Base-by-base conservation (phyloP, 2,888 invertebrate species). In the Protodeltote pygarga region DNA sequence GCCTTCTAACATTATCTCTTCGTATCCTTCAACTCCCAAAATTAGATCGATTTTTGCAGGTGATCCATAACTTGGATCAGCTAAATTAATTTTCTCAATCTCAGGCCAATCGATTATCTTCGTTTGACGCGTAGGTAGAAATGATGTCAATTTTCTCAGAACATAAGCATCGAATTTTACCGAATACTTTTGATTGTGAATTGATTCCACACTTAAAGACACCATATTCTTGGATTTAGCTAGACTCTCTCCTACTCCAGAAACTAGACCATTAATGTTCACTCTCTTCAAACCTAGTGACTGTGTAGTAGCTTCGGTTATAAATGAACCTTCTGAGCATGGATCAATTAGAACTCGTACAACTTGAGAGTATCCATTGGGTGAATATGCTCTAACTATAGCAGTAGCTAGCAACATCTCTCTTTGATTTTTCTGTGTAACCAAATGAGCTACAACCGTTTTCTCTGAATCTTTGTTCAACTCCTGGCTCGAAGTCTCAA, bases 1-100 rank as follows among this genome's bases (percentile, higher is more conserved):
- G n/a, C n/a, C n/a, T n/a, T n/a, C n/a, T n/a, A n/a, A n/a, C n/a
- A n/a, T n/a, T n/a, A n/a, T n/a, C n/a, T n/a, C n/a, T n/a, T n/a
- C n/a, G n/a, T n/a, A n/a, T n/a, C n/a, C n/a, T n/a, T 23, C 15
- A 13, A 21, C 16, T 31, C 31, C 31, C 9, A 34, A n/a, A 24
- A 24, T 24, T 2, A 24, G 23, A 6, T 34, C 34, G 5, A 34
- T 34, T 24, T 34, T 34, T 2, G 21, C 34, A n/a, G 34, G 34
- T 16, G 21, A 15, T n/a, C n/a, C n/a, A 15, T 35, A 35, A 2
- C 24, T 15, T n/a, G 34, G 23, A 25, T 35, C 34, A 23, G 23
- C 34, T 10, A 35, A 24, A 5, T 1, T 2, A 2, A 35, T 6
- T n/a, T 16, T n/a, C 5, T 35, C 24, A 5, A 35, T 6, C 5